Evolutionary conservation across 2,888 invertebrate species (phyloP), one percentile per base, ranked within the genome.

Genomic region (Neoaliturus tenellus): DNA sequence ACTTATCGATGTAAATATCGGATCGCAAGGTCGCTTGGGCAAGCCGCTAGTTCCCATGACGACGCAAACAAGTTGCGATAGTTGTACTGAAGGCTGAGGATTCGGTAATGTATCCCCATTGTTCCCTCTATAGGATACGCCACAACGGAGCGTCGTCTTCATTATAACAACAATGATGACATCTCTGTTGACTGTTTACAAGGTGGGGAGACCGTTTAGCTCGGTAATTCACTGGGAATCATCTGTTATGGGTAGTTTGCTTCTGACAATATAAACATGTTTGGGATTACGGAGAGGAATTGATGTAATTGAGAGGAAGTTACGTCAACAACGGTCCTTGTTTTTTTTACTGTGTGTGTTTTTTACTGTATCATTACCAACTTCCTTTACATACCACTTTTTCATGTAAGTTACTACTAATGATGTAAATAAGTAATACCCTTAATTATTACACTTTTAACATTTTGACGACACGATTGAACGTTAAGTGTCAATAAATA

Each of bases 161-260:
- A 28, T 62, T 62, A 62, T 51, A 51, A 51, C 3, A 20, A 51
- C 62, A 20, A 20, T 62, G 62, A 62, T 28, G 62, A 62, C 62
- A 62, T 31, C 62, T 62, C 31, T 62, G 62, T 62, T 62, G 28
- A 62, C 62, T 62, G 31, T 55, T 23, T 62, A 62, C 62, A 62
- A 62, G 31, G 51, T 51, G 51, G 62, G 31, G 31, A 62, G 31
- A 62, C 14, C 31, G 14, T 14, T 17, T 48, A 23, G 51, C 23
- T 23, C 20, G 6, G 51, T 62, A 62, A 62, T 62, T 28, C 20
- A 2, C 28, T 31, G 62, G 12, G 62, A 28, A 62, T 20, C 14
- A 23, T 23, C 23, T 51, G 51, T 48, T 6, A 12, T 14, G 12
- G 44, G 44, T 44, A 17, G 12, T 17, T 12, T 12, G 17, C 12